phyloP scores from a whole-genome alignment of 2,113 vertebrate genomes.

The Leucosticte australis region DNA sequence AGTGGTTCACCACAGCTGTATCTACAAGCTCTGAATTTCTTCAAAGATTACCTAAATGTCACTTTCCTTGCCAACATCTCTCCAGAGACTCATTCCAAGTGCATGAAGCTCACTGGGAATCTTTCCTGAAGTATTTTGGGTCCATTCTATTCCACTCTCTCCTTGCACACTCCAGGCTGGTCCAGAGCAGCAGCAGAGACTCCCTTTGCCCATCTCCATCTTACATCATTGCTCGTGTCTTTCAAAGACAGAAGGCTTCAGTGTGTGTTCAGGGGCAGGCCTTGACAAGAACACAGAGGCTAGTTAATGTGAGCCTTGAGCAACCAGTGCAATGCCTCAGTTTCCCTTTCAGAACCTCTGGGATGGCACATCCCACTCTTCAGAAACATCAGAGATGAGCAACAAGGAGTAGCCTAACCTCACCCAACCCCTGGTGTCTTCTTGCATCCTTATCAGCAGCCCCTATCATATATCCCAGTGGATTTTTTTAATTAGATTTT shows the following conservation, averaged over 20 bases:
- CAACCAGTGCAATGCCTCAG: not conserved
- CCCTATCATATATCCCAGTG: too few relatives aligned
- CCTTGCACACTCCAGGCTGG: not conserved
- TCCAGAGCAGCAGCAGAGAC: not conserved
- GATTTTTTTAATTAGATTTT: not conserved
- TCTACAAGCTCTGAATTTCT: not conserved
- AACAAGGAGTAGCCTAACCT: not conserved
- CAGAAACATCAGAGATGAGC: not conserved
- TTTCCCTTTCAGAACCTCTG: not conserved
- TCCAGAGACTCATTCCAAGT: not conserved
- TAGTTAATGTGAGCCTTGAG: not conserved
- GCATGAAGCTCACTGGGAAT: not conserved
- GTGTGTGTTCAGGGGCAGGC: not conserved
- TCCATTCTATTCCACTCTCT: not conserved
- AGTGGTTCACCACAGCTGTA: not conserved
- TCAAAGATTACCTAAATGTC: not conserved
- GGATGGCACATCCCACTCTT: not conserved
- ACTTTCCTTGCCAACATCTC: not conserved
- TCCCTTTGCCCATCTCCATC: not conserved
- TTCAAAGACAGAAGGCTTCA: not conserved
- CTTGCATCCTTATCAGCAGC: not conserved
- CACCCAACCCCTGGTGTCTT: not conserved
- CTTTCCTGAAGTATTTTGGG: not conserved
- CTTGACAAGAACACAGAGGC: not conserved
- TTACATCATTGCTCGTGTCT: fast-evolving